A percentile compares a stretch with the other conserved stretches of the same genome.
Conservation (phyloP, 2,797 vertebrate genomes). For the Pteronotus mesoamericanus region DNA sequence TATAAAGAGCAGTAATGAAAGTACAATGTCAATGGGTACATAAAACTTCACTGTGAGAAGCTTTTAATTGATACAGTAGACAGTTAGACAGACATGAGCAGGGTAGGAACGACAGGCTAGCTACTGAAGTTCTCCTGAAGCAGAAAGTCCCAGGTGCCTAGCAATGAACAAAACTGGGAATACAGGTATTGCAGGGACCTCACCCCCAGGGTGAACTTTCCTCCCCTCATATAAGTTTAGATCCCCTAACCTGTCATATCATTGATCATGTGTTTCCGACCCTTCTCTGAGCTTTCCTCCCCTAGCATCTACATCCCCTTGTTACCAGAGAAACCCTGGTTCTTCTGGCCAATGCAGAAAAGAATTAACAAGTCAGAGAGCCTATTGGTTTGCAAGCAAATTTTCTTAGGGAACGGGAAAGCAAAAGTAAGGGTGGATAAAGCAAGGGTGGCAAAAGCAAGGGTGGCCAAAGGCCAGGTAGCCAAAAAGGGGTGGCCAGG, state of each 20-base stretch:
- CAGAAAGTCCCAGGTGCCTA: background rate
- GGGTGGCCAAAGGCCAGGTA: too few species aligned
- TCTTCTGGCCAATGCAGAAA: too few species aligned
- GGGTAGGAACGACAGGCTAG: background rate
- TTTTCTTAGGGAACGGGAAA: too few species aligned
- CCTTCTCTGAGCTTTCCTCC: background rate
- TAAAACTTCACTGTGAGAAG: background rate
- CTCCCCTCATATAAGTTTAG: background rate
- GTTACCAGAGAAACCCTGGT: too few species aligned
- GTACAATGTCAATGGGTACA: fast-evolving
- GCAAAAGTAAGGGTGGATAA: too few species aligned
- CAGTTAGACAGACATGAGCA: background rate
- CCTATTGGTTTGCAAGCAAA: too few species aligned
- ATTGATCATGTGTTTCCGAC: background rate
- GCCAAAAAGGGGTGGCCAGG: too few species aligned
- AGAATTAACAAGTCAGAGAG: too few species aligned
- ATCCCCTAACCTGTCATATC: background rate
- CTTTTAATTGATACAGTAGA: background rate
- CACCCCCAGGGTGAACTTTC: background rate
- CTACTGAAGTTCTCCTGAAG: background rate
- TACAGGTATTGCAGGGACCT: background rate
- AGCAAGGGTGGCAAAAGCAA: too few species aligned
- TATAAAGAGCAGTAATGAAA: background rate
- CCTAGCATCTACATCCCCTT: too few species aligned
- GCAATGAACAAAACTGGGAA: background rate